Percentiles rank a stretch among this genome's conserved stretches.
phyloP scores from a whole-genome alignment of 2,888 invertebrate species.

The Caradrina kadenii region DNA sequence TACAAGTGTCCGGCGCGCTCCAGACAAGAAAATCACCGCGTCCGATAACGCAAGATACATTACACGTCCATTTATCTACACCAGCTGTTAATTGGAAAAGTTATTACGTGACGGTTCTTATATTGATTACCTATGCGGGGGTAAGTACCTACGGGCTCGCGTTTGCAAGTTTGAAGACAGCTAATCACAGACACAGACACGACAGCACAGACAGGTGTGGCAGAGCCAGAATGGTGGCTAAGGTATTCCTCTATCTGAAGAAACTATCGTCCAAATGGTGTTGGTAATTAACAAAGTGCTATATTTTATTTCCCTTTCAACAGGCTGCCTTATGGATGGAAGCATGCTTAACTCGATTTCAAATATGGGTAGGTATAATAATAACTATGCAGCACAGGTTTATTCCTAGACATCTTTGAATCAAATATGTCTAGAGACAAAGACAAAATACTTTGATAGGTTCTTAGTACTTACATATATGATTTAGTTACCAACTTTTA shows the following conservation, averaged over 20 bases:
- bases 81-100: constrained; percentile 52
- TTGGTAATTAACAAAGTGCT: constrained; percentile 12
- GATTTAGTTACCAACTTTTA: no score
- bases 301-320: not conserved
- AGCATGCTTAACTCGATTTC: not conserved
- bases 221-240: not conserved
- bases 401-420: no score
- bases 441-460: no score
- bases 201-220: no score
- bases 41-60: constrained; percentile 53
- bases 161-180: constrained; percentile 20
- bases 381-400: no score
- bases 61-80: constrained; percentile 45
- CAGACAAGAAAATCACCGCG: constrained; percentile 58
- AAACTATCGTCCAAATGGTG: constrained; percentile 1
- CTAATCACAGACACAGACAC: no score
- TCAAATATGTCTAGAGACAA: no score
- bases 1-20: constrained; percentile 50
- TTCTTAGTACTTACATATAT: no score
- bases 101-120: constrained; percentile 37
- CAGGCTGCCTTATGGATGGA: not conserved
- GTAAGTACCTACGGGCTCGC: not conserved
- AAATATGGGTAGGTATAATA: not conserved
- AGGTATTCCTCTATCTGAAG: not conserved
- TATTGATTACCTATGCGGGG: constrained; percentile 20